Evolutionary conservation across 2,888 invertebrate species (phyloP).

Genomic region (Alsophila aescularia): DNA sequence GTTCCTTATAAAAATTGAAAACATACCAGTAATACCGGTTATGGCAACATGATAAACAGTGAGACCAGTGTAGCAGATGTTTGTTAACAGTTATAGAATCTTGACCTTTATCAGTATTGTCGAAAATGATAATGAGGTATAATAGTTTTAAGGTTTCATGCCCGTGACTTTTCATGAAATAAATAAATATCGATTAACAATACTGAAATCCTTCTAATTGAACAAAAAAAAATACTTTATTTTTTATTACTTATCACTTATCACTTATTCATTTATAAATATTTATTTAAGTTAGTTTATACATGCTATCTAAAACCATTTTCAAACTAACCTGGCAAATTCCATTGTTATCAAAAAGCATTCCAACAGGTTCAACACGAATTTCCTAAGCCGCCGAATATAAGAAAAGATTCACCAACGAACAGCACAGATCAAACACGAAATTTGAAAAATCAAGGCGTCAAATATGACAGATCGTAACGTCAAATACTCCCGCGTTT

Average conservation of each 20-base stretch:
- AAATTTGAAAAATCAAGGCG: not conserved
- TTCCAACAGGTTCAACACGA: slow-evolving; percentile 21
- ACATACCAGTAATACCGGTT: slow-evolving; percentile 23
- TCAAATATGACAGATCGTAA: slow-evolving; percentile 15
- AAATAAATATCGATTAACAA: too few species aligned
- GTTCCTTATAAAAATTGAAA: not conserved
- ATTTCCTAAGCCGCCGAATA: slow-evolving; percentile 1
- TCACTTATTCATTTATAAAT: too few species aligned
- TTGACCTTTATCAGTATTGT: slow-evolving; percentile 9
- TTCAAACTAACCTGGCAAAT: slow-evolving; percentile 35
- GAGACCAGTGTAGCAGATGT: slow-evolving; percentile 9
- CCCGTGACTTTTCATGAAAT: too few species aligned
- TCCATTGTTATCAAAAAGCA: slow-evolving; percentile 32
- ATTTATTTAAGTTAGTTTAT: too few species aligned
- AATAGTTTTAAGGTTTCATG: not conserved
- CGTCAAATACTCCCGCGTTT: slow-evolving; percentile 26
- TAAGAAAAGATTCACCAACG: not conserved
- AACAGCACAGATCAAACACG: not conserved
- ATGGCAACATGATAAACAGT: not conserved
- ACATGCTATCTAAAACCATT: not conserved
- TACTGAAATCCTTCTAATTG: too few species aligned
- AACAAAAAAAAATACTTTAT: too few species aligned
- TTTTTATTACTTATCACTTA: too few species aligned
- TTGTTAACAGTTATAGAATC: slow-evolving; percentile 20
- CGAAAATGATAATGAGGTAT: not conserved